These are phyloP conservation scores for Todiramphus saurophagus DNA, from an alignment of 2,113 vertebrate genomes.

Conservation along the genomic window DNA sequence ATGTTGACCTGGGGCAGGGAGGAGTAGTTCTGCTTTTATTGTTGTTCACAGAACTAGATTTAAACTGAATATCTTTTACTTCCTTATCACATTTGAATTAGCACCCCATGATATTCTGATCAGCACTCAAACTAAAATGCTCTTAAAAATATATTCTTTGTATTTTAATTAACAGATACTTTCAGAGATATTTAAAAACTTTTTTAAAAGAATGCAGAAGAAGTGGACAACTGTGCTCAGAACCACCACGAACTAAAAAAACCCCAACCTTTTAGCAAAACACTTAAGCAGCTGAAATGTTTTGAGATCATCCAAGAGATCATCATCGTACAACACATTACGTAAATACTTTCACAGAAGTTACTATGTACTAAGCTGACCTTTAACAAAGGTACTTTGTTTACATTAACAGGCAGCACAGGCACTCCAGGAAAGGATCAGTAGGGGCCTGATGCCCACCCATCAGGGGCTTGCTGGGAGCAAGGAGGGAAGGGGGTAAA, in stretches of 20 bases:
- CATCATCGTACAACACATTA: fast-evolving
- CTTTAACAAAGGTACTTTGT: not conserved
- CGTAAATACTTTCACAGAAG: not conserved
- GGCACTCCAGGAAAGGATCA: not conserved
- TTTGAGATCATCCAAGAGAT: not conserved
- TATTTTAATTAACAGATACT: not conserved
- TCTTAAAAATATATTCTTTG: not conserved
- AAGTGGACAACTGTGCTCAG: not conserved
- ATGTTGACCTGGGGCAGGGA: not conserved
- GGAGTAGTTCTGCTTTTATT: not conserved
- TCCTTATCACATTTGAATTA: not conserved
- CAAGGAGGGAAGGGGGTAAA: not conserved
- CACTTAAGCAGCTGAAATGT: not conserved
- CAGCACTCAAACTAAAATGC: not conserved
- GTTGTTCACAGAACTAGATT: not conserved
- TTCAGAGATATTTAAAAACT: not conserved
- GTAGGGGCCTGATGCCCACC: not conserved
- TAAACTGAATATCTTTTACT: not conserved
- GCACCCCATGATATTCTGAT: not conserved
- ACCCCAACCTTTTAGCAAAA: not conserved
- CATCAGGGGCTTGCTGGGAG: fast-evolving
- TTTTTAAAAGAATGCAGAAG: not conserved
- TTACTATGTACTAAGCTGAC: not conserved
- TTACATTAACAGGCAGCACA: not conserved
- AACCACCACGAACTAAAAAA: not conserved